Conservation (phyloP, 1,140 invertebrate genomes). For the Cyphomyrmex costatus region DNA sequence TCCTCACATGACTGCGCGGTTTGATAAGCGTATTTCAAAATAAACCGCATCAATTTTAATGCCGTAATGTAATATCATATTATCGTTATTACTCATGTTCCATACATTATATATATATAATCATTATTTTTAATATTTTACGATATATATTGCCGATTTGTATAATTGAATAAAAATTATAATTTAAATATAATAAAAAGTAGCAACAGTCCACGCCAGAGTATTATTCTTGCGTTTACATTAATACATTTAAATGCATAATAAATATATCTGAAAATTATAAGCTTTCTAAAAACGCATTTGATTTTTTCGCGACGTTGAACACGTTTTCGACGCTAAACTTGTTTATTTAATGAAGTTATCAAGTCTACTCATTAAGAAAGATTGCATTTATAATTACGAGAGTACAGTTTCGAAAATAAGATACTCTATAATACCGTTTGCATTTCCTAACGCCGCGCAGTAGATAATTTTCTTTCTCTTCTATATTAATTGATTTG, state of each 20-base stretch:
- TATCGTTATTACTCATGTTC: neutral
- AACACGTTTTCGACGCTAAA: constrained; percentile 1
- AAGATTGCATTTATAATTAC: constrained; percentile 12
- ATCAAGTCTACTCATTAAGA: neutral
- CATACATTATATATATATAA: no score
- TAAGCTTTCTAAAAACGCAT: neutral
- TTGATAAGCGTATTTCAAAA: neutral
- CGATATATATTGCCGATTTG: neutral
- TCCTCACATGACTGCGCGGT: neutral
- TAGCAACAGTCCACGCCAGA: no score
- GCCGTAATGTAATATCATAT: neutral
- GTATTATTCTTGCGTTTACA: no score
- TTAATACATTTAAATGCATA: no score
- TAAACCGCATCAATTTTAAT: constrained; percentile 7
- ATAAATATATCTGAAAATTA: neutral
- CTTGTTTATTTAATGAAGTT: neutral
- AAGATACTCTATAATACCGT: constrained; percentile 6
- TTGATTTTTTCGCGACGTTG: neutral
- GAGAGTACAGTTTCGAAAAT: constrained; percentile 29
- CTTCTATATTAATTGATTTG: constrained; percentile 42
- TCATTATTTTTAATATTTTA: neutral
- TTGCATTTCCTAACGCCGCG: neutral
- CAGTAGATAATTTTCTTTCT: constrained; percentile 12
- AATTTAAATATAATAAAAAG: no score
- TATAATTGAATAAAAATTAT: neutral